phyloP scores from a whole-genome alignment of 2,113 vertebrate species.

The Ginglymostoma cirratum region DNA sequence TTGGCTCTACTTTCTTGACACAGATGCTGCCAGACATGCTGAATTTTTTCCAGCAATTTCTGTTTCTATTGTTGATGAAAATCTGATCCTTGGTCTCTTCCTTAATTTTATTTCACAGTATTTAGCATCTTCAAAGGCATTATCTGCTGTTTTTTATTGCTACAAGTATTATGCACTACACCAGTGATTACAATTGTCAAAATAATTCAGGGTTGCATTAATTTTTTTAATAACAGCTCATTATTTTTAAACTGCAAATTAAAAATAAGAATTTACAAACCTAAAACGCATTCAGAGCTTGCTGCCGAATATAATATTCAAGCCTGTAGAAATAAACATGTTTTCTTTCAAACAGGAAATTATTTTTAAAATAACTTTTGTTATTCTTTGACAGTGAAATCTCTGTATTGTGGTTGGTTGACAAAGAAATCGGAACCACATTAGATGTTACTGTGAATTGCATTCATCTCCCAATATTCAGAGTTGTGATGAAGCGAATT shows the following conservation, averaged over 20 bases:
- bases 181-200: neutral
- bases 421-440: neutral
- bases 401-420: neutral
- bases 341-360: neutral
- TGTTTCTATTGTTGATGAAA: too few species aligned
- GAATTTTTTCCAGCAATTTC: too few species aligned
- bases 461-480: neutral
- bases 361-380: neutral
- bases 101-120: neutral
- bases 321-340: neutral
- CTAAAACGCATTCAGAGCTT: neutral
- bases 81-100: neutral
- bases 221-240: neutral
- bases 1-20: too few species aligned
- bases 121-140: neutral
- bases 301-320: neutral
- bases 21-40: too few species aligned
- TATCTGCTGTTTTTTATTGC: neutral
- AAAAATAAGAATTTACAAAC: neutral
- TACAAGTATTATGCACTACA: neutral
- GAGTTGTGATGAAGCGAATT: neutral
- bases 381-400: neutral
- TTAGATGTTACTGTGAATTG: neutral
- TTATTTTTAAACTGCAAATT: slow-evolving; percentile 6
- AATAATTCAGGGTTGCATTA: neutral